Percentiles rank a stretch among this genome's conserved stretches.
phyloP scores from a whole-genome alignment of 2,797 vertebrate genomes.

The Linurgus olivaceus region DNA sequence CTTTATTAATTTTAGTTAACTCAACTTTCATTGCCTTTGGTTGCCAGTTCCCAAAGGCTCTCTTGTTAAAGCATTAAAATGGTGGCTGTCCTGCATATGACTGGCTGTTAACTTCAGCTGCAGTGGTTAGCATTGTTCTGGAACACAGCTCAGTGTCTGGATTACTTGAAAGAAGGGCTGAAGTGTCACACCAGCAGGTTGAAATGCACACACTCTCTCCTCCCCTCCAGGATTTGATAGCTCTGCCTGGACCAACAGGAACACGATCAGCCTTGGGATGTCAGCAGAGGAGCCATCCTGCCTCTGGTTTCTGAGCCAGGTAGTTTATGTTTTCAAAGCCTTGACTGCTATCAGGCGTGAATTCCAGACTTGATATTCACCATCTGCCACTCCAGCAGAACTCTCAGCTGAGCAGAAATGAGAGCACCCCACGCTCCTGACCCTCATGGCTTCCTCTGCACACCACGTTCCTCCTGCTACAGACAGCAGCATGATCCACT shows the following conservation, averaged over 20 bases:
- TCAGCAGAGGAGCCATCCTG: background rate
- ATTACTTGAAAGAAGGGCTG: background rate
- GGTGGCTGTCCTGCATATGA: background rate
- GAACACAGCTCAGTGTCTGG: background rate
- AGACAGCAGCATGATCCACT: background rate
- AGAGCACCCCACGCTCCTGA: background rate
- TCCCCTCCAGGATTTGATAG: background rate
- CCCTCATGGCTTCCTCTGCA: background rate
- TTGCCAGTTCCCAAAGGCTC: background rate
- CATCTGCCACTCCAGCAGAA: background rate
- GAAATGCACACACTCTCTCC: background rate
- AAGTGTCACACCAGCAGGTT: background rate
- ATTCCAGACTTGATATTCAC: background rate
- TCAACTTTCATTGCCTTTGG: background rate
- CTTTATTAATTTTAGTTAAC: background rate
- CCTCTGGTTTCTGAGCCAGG: background rate
- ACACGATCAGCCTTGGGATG: accelerated
- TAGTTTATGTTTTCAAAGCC: background rate
- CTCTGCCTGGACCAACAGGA: background rate
- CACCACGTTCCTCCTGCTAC: background rate
- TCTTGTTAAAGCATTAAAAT: background rate
- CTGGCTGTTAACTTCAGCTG: background rate
- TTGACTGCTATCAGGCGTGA: background rate
- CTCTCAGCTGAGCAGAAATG: background rate
- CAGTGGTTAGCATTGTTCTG: background rate